These are phyloP conservation scores for Epistrophella euchroma DNA, from an alignment of 2,888 invertebrate species.

Conservation along the genomic window DNA sequence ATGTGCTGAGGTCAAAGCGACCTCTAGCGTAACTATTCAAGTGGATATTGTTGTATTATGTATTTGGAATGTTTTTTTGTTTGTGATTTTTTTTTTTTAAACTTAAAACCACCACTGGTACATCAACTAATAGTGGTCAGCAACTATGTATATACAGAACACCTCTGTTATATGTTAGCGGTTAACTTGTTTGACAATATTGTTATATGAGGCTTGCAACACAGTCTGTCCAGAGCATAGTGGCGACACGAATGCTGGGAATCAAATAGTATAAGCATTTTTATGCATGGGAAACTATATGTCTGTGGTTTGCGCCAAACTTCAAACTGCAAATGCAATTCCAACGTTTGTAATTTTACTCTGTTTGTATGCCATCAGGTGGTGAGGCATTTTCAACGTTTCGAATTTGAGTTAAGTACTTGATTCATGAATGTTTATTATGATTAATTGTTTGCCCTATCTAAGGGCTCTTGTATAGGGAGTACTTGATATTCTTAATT, in stretches of 20 bases:
- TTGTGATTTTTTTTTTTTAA: slow-evolving; percentile 7
- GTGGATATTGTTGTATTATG: slow-evolving; percentile 12
- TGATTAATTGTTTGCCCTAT: background rate
- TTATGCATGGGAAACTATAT: slow-evolving; percentile 41
- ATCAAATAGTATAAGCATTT: slow-evolving; percentile 55
- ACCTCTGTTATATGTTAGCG: slow-evolving; percentile 26
- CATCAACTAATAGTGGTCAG: slow-evolving; percentile 36
- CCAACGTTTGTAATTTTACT: background rate
- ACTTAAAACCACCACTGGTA: slow-evolving; percentile 34
- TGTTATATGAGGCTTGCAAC: slow-evolving; percentile 51
- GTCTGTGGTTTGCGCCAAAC: slow-evolving; percentile 18
- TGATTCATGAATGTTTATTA: slow-evolving; percentile 2
- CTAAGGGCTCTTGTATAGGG: background rate
- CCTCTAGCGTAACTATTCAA: slow-evolving; percentile 60
- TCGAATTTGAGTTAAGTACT: background rate
- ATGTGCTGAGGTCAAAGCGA: slow-evolving; percentile 55
- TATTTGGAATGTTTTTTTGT: slow-evolving; percentile 16
- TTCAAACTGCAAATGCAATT: background rate
- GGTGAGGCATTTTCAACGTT: slow-evolving; percentile 23
- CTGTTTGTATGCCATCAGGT: background rate
- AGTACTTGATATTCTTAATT: background rate
- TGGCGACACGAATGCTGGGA: background rate
- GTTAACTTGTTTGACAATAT: slow-evolving; percentile 63
- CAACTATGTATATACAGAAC: slow-evolving; percentile 21
- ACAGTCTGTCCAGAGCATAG: background rate